Base-by-base conservation (phyloP, 1,140 invertebrate genomes). In the Pseudoatta argentina region DNA sequence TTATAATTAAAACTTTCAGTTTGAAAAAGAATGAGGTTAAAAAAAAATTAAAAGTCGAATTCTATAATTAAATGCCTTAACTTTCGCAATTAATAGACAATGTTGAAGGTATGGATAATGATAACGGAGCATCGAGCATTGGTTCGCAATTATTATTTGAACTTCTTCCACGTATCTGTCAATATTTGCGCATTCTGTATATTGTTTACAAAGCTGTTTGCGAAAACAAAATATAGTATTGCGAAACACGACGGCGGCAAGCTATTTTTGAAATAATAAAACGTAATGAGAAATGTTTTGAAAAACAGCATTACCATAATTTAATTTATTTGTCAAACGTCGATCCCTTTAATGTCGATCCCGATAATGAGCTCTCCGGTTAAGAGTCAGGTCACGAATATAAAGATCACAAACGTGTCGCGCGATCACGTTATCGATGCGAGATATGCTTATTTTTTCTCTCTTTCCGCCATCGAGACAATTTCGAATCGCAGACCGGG, bases 401-500 rank as follows among this genome's bases (percentile, higher is more conserved):
- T 30, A 55, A 69, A 48, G 30, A 69, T 79, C n/a, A 10, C n/a
- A 44, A 14, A 12, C 16, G 8, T 7, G 34, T 34, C 34, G 44
- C 10, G 1, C 39, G 57, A 24, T 24, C 4, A 16, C 7, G 8
- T 18, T 30, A 61, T 18, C 16, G 27, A 27, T 8, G 14, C 8
- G 77, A 5, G 34, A 69, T 57, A 34, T 57, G 14, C 24, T n/a
- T 64, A n/a, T 55, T 53, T 61, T 57, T 21, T 16, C 14, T 34
- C 30, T 55, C 7, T 34, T 12, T n/a, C 18, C 14, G 34, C 30
- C 24, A 5, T 3, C 39, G 55, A 82, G 79, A 73, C 24, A 59
- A 82, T 83, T 83, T 61, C 69, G 57, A 83, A 83, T 83, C 79
- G 39, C 55, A 51, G 79, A 73, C 63, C 55, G 69, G 48, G 39